Evolutionary conservation across 2,113 vertebrate species (phyloP).

Genomic region (Nothoprocta pentlandii): DNA sequence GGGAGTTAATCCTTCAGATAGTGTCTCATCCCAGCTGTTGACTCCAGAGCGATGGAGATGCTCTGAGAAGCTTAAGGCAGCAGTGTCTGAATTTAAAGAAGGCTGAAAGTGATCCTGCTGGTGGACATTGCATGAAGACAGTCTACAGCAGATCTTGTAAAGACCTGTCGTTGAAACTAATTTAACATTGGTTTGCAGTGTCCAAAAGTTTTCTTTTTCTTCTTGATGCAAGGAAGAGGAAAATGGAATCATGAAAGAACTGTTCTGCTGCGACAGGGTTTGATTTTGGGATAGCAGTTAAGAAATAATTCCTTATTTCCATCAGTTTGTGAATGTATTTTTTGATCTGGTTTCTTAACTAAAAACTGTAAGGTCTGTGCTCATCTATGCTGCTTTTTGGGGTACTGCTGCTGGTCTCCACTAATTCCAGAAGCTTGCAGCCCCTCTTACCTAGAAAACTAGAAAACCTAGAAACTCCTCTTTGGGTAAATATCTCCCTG

Average conservation of each 20-base stretch:
- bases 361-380: background rate
- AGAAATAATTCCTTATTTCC: background rate
- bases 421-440: background rate
- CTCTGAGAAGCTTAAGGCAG: background rate
- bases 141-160: background rate
- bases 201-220: background rate
- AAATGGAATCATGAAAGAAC: background rate
- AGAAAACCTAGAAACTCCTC: background rate
- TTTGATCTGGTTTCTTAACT: background rate
- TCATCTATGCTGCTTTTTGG: background rate
- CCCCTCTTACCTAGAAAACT: background rate
- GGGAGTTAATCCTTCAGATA: background rate
- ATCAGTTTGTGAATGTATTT: fast-evolving
- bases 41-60: background rate
- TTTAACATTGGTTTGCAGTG: background rate
- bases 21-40: background rate
- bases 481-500: background rate
- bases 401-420: background rate
- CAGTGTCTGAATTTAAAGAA: background rate
- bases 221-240: background rate
- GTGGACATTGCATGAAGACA: background rate
- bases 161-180: background rate
- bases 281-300: background rate
- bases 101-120: background rate
- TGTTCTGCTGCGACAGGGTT: background rate